Evolutionary conservation across 92 coral and sea anemone genomes (phyloP).

Genomic region (Zoanthus solanderi): DNA sequence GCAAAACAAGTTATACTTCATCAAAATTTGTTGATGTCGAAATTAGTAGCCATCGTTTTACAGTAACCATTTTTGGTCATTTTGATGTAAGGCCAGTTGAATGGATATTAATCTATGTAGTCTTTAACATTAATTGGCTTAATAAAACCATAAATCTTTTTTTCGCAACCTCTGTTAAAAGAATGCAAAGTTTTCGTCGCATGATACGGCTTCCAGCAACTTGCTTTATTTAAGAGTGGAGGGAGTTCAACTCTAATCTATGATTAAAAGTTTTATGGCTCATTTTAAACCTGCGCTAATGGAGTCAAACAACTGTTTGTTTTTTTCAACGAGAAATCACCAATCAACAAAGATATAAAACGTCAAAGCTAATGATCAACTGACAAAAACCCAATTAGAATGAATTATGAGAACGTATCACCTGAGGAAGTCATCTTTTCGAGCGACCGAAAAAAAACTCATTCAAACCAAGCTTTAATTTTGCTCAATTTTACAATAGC

Average conservation of each 20-base stretch:
- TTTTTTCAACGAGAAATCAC: not conserved
- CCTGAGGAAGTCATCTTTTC: not conserved
- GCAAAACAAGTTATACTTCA: too few species aligned
- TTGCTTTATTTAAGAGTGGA: not conserved
- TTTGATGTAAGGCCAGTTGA: not conserved
- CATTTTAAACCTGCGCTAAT: not conserved
- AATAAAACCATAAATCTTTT: not conserved
- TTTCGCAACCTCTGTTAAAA: not conserved
- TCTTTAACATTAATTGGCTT: not conserved
- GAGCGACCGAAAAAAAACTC: not conserved
- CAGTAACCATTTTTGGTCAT: not conserved
- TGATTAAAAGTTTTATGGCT: conserved; percentile 23
- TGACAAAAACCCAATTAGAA: not conserved
- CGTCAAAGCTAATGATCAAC: not conserved
- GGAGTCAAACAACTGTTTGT: not conserved
- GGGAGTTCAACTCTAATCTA: not conserved
- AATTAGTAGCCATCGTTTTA: not conserved
- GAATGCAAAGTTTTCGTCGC: too few species aligned
- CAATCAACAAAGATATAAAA: not conserved
- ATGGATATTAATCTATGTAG: not conserved
- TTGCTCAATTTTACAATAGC: not conserved
- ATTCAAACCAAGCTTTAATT: conserved; percentile 1
- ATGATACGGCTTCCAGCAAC: too few species aligned
- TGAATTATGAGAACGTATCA: not conserved
- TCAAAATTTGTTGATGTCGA: not conserved